Percentiles rank a stretch among this genome's conserved stretches.
Evolutionary conservation across 2,113 vertebrate genomes (phyloP).

Genomic region (Lampris incognitus): DNA sequence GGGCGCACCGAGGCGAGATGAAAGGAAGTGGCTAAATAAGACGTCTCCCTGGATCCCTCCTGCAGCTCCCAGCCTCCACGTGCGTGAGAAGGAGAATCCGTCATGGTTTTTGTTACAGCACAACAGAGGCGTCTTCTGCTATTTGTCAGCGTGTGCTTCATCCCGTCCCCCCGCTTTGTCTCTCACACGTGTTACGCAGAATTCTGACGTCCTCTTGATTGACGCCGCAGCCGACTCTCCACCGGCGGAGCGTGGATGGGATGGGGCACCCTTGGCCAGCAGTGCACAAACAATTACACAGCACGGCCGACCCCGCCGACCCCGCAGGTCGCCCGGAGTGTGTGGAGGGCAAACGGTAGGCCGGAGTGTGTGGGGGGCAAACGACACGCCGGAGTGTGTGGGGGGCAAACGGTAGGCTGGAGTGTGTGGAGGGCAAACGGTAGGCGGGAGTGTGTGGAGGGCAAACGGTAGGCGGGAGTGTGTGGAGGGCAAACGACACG

Average conservation of each 20-base stretch:
- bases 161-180: background rate
- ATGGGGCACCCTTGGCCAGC: slow-evolving; percentile 11
- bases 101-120: no score
- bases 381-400: no score
- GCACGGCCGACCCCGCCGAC: background rate
- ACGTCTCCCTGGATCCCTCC: background rate
- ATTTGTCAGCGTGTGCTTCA: slow-evolving; percentile 26
- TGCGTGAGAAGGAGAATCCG: no score
- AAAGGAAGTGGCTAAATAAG: background rate
- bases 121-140: slow-evolving; percentile 33
- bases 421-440: no score
- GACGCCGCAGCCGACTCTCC: slow-evolving; percentile 47
- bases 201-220: background rate
- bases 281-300: slow-evolving; percentile 57
- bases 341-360: no score
- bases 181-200: slow-evolving; percentile 18
- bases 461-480: no score
- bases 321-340: no score
- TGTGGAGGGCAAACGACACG: no score
- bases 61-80: background rate
- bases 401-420: no score
- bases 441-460: no score
- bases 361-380: no score
- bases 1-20: background rate
- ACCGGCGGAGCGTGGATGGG: slow-evolving; percentile 29